Base-by-base conservation (phyloP, 2,888 invertebrate species). In the Zeuzera pyrina region DNA sequence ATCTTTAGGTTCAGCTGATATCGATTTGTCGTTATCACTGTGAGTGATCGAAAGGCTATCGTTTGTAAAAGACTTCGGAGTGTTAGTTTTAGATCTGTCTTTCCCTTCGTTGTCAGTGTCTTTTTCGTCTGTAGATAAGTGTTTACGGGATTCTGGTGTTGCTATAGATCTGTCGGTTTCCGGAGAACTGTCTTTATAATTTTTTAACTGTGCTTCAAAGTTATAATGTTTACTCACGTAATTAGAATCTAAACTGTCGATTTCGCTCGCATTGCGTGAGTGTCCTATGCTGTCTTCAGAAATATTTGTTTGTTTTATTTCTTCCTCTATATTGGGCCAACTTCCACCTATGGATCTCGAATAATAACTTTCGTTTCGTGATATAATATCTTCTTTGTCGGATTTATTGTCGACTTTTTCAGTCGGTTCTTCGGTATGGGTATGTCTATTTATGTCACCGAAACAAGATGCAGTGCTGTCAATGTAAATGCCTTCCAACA, bases 231-330 rank as follows among this genome's bases (percentile, higher is more conserved):
- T 86, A 47, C 86, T 76, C 24, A 86, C 84, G 66, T 84, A 86
- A 51, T 86, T 86, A 2, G 86, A 86, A 59, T 86, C 86, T 47
- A 86, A 65, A 56, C 86, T 86, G 48, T 87, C 87, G 36, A 85
- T 83, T 64, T 86, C 86, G 49, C 84, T 85, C 21, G 79, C 84
- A 41, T 84, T 84, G 11, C 79, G 73, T 10, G 84, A 84, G 46
- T 78, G 78, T 2, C 76, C 71, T 33, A 83, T 72, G 39, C 81
- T 81, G 38, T 81, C 84, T 64, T 84, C 83, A n/a, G 79, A 78
- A 31, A 73, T 57, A 45, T 76, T 72, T 31, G 59, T 70, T 42
- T 62, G 74, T 52, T 79, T 81, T 29, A 57, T 47, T 42, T 81
- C 79, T 49, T 83, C 81, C 43, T 72, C 69, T 40, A 83, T 60